Conservation (phyloP, 1,140 invertebrate genomes). For the Ericerus pela region DNA sequence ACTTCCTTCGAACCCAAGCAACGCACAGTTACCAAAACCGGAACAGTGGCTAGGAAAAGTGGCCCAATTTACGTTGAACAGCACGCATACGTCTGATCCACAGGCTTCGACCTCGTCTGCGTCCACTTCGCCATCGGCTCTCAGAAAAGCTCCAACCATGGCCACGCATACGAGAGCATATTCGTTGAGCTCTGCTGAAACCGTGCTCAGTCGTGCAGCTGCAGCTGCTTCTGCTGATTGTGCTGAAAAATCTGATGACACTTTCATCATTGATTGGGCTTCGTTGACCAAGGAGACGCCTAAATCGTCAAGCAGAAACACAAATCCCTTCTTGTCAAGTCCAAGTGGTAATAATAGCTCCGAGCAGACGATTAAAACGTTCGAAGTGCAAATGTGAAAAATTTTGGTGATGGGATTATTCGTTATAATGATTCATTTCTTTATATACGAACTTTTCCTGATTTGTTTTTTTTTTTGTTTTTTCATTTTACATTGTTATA, state of each 20-base stretch:
- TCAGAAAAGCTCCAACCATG: constrained; percentile 34
- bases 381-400: constrained; percentile 40
- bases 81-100: constrained; percentile 17
- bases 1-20: constrained; percentile 32
- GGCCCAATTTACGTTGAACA: constrained; percentile 29
- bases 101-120: constrained; percentile 15
- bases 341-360: background rate
- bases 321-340: constrained; percentile 35
- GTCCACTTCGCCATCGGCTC: constrained; percentile 28
- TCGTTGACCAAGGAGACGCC: constrained; percentile 32
- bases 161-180: constrained; percentile 41
- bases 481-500: too few relatives aligned
- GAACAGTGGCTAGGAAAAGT: constrained; percentile 64
- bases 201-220: constrained; percentile 17
- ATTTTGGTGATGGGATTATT: too few relatives aligned
- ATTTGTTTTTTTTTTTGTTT: too few relatives aligned
- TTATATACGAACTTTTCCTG: too few relatives aligned
- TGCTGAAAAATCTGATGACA: too few relatives aligned
- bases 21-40: constrained; percentile 42
- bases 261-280: constrained; percentile 77
- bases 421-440: too few relatives aligned
- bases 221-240: constrained; percentile 27
- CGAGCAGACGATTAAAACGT: constrained; percentile 36
- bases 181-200: constrained; percentile 34
- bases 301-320: constrained; percentile 20